Conservation (phyloP, 1,140 invertebrate genomes). For the Eubasilissa regina region DNA sequence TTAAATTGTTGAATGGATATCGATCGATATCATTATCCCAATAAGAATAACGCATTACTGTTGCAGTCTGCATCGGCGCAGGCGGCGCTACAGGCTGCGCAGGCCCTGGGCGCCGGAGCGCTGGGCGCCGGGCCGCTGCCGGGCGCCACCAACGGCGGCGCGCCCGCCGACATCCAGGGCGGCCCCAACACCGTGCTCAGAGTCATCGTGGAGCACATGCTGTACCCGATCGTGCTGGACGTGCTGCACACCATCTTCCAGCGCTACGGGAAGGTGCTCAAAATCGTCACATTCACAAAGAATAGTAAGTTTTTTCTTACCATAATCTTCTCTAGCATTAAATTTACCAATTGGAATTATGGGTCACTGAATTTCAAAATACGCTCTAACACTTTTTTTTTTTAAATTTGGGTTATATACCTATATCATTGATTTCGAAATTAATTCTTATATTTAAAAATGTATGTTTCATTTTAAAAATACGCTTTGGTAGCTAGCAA, state of each 20-base stretch:
- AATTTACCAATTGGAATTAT: not conserved
- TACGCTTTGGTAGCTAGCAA: too few species aligned
- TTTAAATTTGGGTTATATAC: not conserved
- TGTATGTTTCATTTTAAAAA: too few species aligned
- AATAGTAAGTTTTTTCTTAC: constrained; percentile 88
- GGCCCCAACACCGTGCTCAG: constrained; percentile 96
- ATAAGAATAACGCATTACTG: constrained; percentile 56
- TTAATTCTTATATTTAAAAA: too few species aligned
- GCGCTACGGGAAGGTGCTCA: constrained; percentile 96
- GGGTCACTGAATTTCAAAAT: not conserved
- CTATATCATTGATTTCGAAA: too few species aligned
- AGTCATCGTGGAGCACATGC: constrained; percentile 98
- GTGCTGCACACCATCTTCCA: constrained; percentile 98
- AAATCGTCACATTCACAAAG: constrained; percentile 99
- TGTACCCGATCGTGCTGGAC: constrained; percentile 98
- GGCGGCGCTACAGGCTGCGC: constrained; percentile 86
- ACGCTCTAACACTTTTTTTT: too few species aligned
- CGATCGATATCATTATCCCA: constrained; percentile 35
- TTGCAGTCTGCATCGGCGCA: constrained; percentile 82
- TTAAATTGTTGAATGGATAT: not conserved
- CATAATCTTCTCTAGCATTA: too few species aligned
- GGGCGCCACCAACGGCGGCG: constrained; percentile 71
- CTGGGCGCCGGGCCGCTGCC: constrained; percentile 71
- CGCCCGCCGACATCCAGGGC: constrained; percentile 83
- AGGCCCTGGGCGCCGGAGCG: constrained; percentile 78